These are phyloP conservation scores for Brotula barbata DNA, from an alignment of 2,797 vertebrate genomes.

Conservation along the genomic window DNA sequence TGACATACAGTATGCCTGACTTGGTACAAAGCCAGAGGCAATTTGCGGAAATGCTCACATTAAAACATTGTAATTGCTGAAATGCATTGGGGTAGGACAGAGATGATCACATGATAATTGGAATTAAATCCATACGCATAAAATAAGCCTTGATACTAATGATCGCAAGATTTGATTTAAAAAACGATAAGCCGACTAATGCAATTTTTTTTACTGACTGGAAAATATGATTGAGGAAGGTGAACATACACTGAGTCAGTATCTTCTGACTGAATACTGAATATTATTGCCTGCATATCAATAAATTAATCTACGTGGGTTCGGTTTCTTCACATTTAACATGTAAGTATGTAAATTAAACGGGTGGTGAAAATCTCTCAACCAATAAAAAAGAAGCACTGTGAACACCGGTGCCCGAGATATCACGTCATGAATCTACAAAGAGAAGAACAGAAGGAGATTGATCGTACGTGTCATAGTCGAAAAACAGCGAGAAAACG, in stretches of 20 bases:
- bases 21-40: not conserved
- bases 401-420: not conserved
- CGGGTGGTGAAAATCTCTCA: no score
- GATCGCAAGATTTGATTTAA: no score
- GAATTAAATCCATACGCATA: not conserved
- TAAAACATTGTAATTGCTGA: not conserved
- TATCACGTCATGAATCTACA: not conserved
- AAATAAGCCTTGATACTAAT: not conserved
- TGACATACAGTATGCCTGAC: not conserved
- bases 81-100: not conserved
- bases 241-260: no score
- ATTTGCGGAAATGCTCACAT: not conserved
- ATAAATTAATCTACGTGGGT: no score
- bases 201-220: no score
- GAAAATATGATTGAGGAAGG: no score
- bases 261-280: no score
- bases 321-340: no score
- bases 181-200: no score
- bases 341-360: no score
- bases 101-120: not conserved
- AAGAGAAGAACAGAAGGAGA: not conserved
- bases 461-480: not conserved
- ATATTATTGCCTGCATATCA: no score
- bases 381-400: no score
- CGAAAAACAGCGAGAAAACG: not conserved